These are phyloP conservation scores for Bhutanitis thaidina DNA, from an alignment of 2,888 invertebrate species.

Conservation along the genomic window DNA sequence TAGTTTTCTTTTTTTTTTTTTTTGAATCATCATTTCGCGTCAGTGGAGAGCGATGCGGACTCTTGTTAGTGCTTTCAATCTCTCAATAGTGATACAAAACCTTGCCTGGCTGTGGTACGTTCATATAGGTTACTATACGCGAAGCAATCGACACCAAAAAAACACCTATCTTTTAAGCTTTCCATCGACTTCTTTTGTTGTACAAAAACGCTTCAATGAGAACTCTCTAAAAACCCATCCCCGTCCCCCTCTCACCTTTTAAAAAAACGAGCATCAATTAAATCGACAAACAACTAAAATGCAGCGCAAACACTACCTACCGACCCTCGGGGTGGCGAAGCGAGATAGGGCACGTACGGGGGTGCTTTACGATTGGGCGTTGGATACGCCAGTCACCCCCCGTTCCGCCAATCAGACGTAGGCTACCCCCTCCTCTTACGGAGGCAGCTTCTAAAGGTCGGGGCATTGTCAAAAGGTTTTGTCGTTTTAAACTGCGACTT, in stretches of 20 bases:
- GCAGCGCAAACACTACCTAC: constrained; percentile 71
- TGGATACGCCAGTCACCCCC: constrained; percentile 40
- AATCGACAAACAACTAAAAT: constrained; percentile 67
- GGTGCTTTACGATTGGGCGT: constrained; percentile 46
- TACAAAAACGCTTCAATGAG: neutral
- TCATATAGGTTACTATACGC: too few relatives aligned
- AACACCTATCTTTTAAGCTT: neutral
- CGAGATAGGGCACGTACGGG: constrained; percentile 66
- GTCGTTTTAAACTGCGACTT: constrained; percentile 26
- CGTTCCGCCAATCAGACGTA: constrained; percentile 37
- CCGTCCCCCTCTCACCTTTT: constrained; percentile 23
- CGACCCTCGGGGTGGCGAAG: constrained; percentile 54
- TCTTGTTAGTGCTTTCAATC: too few relatives aligned
- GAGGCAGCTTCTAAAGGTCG: neutral
- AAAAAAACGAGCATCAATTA: constrained; percentile 37
- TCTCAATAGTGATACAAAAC: too few relatives aligned
- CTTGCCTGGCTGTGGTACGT: too few relatives aligned
- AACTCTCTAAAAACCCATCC: neutral
- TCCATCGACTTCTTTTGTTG: constrained; percentile 13
- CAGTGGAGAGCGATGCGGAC: too few relatives aligned
- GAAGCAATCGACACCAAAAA: neutral
- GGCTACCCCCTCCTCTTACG: constrained; percentile 27
- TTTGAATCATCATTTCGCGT: too few relatives aligned
- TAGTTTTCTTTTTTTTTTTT: too few relatives aligned
- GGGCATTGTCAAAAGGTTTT: constrained; percentile 13